phyloP scores from a whole-genome alignment of 2,797 vertebrate genomes.

The Onychomys torridus region DNA sequence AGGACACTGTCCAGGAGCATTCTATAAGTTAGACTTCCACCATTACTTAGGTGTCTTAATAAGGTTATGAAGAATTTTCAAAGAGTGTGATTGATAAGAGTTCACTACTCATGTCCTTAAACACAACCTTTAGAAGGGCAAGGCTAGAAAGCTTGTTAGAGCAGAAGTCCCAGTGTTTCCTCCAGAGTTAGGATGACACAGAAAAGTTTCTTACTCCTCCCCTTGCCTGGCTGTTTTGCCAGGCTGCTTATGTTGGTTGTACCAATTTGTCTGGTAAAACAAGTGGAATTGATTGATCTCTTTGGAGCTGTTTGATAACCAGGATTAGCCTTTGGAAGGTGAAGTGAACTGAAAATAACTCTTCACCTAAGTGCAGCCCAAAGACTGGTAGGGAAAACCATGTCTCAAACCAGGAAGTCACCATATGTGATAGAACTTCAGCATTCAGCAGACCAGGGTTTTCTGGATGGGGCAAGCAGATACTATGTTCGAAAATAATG shows the following conservation, averaged over 20 bases:
- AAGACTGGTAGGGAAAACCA: not conserved
- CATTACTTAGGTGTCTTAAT: not conserved
- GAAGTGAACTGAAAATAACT: not conserved
- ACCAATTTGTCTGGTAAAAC: not conserved
- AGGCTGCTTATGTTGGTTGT: not conserved
- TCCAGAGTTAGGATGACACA: not conserved
- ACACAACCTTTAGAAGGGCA: slow-evolving; percentile 18
- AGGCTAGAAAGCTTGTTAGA: not conserved
- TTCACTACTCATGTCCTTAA: not conserved
- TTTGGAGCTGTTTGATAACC: not conserved
- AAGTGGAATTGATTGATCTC: not conserved
- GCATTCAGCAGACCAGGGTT: not conserved
- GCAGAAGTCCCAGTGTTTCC: not conserved
- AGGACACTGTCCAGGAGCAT: not conserved
- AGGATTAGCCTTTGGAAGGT: not conserved
- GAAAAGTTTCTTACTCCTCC: not conserved
- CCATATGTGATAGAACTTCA: not conserved
- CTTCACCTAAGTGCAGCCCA: not conserved
- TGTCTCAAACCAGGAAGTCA: not conserved
- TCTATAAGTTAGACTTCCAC: not conserved
- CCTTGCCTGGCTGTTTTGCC: not conserved
- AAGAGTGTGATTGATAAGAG: not conserved
- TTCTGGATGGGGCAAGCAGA: not conserved
- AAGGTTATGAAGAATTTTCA: not conserved
- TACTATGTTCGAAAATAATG: not conserved